phyloP scores from a whole-genome alignment of 2,888 invertebrate genomes.

The Tachina fera region DNA sequence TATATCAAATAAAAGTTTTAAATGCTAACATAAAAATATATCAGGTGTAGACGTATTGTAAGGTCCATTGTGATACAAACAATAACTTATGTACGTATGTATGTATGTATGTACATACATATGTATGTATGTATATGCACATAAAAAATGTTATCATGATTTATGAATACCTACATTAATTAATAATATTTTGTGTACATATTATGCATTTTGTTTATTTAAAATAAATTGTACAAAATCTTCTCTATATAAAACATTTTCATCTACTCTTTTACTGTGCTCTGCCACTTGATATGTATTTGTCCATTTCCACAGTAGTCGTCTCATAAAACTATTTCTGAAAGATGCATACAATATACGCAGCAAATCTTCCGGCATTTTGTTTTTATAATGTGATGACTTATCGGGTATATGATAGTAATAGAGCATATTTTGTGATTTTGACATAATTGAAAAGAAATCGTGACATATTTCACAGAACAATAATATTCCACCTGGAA shows the following conservation, averaged over 20 bases:
- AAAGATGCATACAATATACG: slow-evolving; percentile 79
- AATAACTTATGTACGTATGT: too few species aligned
- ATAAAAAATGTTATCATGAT: too few species aligned
- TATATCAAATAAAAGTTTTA: too few species aligned
- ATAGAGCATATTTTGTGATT: slow-evolving; percentile 76
- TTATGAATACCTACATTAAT: too few species aligned
- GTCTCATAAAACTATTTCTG: slow-evolving; percentile 77
- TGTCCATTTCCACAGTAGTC: slow-evolving; percentile 82
- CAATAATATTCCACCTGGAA: slow-evolving; percentile 81
- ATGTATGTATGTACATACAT: too few species aligned
- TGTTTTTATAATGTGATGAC: slow-evolving; percentile 74
- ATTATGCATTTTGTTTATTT: slow-evolving; percentile 70
- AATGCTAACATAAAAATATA: too few species aligned
- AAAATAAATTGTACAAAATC: slow-evolving; percentile 76
- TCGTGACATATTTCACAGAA: slow-evolving; percentile 78
- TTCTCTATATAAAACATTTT: slow-evolving; percentile 77
- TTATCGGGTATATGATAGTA: slow-evolving; percentile 76
- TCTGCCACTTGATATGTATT: slow-evolving; percentile 80
- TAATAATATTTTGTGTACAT: not conserved
- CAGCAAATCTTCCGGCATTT: slow-evolving; percentile 72
- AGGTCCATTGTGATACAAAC: too few species aligned
- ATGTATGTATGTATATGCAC: too few species aligned
- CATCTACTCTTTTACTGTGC: slow-evolving; percentile 73
- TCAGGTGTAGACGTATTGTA: too few species aligned
- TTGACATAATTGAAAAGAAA: slow-evolving; percentile 77